A percentile compares a stretch with the other conserved stretches of the same genome.
These are phyloP conservation scores for Pseudoips prasinana DNA, from an alignment of 2,888 invertebrate species.

Conservation along the genomic window DNA sequence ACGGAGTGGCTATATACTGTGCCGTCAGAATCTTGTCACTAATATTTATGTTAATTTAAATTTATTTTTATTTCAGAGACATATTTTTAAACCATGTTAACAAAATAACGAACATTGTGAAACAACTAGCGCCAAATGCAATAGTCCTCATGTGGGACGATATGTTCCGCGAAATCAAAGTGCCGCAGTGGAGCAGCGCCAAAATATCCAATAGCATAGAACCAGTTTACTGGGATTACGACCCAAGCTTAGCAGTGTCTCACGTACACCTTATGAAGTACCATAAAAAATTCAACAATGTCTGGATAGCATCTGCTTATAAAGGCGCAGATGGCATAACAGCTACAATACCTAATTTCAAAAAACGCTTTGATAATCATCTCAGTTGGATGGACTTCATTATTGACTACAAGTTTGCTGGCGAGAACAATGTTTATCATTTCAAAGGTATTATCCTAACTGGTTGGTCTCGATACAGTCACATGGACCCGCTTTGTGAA, in stretches of 20 bases:
- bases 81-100: constrained; percentile 85
- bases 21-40: too few relatives aligned
- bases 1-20: too few relatives aligned
- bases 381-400: constrained; percentile 84
- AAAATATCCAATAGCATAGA: constrained; percentile 78
- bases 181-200: constrained; percentile 63
- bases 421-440: constrained; percentile 17
- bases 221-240: constrained; percentile 88
- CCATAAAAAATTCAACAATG: constrained; percentile 78
- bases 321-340: constrained; percentile 87
- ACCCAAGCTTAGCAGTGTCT: constrained; percentile 17
- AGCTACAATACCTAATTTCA: constrained; percentile 78
- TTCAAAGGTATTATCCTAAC: constrained; percentile 86
- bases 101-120: constrained; percentile 73
- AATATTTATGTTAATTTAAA: too few relatives aligned
- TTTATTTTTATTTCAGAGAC: too few relatives aligned
- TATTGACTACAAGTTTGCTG: constrained; percentile 16
- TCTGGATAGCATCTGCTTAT: constrained; percentile 93
- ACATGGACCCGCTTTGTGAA: constrained; percentile 85
- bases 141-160: constrained; percentile 91
- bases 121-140: constrained; percentile 68
- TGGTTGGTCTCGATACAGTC: constrained; percentile 88
- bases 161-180: constrained; percentile 84
- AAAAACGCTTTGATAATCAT: constrained; percentile 87
- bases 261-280: constrained; percentile 47